Conservation (phyloP, 1,140 invertebrate species). For the Cydia amplana region DNA sequence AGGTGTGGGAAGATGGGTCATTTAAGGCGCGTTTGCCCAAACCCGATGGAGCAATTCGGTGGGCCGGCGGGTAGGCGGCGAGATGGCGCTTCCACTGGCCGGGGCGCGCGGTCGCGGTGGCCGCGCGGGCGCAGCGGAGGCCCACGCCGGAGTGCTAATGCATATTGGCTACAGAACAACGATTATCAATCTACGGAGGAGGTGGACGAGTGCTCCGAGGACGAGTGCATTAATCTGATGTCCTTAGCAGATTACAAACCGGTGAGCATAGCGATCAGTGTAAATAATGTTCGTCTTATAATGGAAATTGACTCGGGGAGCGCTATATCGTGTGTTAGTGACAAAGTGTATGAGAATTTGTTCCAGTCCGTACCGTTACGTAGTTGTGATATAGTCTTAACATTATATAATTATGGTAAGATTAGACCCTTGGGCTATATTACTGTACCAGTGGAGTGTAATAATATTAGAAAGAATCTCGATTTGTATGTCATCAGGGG, state of each 20-base stretch:
- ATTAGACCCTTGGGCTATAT: slow-evolving; percentile 9
- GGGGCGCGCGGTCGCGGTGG: neutral
- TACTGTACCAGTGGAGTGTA: too few relatives aligned
- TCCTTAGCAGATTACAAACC: slow-evolving; percentile 25
- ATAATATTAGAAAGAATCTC: neutral
- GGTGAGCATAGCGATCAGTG: slow-evolving; percentile 13
- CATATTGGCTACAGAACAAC: too few relatives aligned
- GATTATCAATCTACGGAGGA: too few relatives aligned
- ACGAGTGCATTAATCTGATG: neutral
- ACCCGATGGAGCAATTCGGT: neutral
- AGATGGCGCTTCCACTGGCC: neutral
- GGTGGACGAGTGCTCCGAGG: too few relatives aligned
- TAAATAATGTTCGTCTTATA: neutral
- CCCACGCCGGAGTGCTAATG: too few relatives aligned
- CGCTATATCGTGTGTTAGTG: slow-evolving; percentile 27
- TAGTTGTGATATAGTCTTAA: neutral
- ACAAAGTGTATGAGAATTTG: neutral
- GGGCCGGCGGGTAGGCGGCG: neutral
- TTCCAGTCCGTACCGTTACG: slow-evolving; percentile 10
- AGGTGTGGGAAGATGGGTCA: neutral
- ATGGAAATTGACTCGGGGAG: slow-evolving; percentile 31
- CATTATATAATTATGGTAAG: slow-evolving; percentile 16
- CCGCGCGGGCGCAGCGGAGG: neutral
- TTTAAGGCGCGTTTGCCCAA: neutral
- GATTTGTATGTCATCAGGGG: slow-evolving; percentile 14